Percentiles rank a stretch among this genome's conserved stretches.
phyloP scores from a whole-genome alignment of 2,888 invertebrate species.

The Dromius quadrimaculatus region DNA sequence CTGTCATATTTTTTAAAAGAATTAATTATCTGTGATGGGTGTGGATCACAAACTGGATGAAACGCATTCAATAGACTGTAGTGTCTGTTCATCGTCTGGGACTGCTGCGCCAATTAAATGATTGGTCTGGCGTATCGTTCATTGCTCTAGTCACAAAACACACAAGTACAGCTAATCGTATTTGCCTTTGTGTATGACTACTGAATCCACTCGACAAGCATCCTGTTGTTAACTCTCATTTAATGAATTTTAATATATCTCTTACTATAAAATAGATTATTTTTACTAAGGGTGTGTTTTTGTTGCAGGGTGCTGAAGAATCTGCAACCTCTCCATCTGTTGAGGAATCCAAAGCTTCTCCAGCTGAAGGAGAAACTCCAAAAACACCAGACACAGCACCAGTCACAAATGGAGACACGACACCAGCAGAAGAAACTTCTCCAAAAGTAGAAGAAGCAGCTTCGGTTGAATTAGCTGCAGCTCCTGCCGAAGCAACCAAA shows the following conservation, averaged over 20 bases:
- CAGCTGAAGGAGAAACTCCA: slow-evolving; percentile 59
- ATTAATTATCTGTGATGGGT: slow-evolving; percentile 9
- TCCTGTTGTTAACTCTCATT: slow-evolving; percentile 14
- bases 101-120: slow-evolving; percentile 44
- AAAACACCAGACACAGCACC: slow-evolving; percentile 53
- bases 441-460: slow-evolving; percentile 44
- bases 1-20: slow-evolving; percentile 14
- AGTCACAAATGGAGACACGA: slow-evolving; percentile 58
- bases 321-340: slow-evolving; percentile 60
- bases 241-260: neutral
- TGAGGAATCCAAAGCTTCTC: slow-evolving; percentile 61
- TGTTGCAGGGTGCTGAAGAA: slow-evolving; percentile 63
- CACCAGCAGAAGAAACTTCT: slow-evolving; percentile 44
- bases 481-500: slow-evolving; percentile 15
- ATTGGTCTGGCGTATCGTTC: slow-evolving; percentile 37
- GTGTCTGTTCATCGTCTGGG: slow-evolving; percentile 28
- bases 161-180: slow-evolving; percentile 6
- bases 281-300: slow-evolving; percentile 21
- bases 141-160: slow-evolving; percentile 17
- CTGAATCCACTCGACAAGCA: slow-evolving; percentile 11
- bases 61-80: slow-evolving; percentile 13
- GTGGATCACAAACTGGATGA: slow-evolving; percentile 11
- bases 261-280: neutral
- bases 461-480: slow-evolving; percentile 1
- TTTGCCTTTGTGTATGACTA: slow-evolving; percentile 30